These are phyloP conservation scores for Silurus aristotelis DNA, from an alignment of 2,797 vertebrate species.

Conservation along the genomic window DNA sequence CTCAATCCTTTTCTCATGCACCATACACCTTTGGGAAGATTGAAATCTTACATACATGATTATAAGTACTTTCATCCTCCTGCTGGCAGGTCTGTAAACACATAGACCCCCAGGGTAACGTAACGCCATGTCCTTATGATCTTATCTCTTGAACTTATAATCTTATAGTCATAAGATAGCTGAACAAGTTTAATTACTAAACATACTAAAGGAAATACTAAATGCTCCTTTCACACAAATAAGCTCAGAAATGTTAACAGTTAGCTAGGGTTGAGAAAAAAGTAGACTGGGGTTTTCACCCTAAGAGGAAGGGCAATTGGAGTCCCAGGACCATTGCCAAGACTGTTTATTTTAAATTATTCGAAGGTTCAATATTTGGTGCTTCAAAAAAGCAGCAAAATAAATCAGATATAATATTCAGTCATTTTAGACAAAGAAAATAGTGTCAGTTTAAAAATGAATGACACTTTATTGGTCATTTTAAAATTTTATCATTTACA, in stretches of 20 bases:
- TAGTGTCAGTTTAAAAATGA: not conserved
- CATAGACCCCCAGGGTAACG: not conserved
- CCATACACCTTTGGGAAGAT: slow-evolving; percentile 22
- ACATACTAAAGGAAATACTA: not conserved
- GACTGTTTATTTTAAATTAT: not conserved
- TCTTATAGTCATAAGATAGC: not conserved
- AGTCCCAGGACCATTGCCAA: not conserved
- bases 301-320: not conserved
- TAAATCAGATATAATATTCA: not conserved
- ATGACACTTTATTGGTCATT: not conserved
- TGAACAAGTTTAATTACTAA: not conserved
- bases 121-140: not conserved
- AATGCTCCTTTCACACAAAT: not conserved
- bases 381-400: not conserved
- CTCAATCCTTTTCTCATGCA: slow-evolving; percentile 15
- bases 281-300: not conserved
- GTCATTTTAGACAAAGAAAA: not conserved
- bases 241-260: not conserved
- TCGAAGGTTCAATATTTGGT: not conserved
- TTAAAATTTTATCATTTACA: not conserved
- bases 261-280: not conserved
- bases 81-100: not conserved
- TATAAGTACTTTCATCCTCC: not conserved
- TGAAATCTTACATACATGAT: slow-evolving; percentile 19
- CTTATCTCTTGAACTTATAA: not conserved